Evolutionary conservation across 2,888 invertebrate species (phyloP).

Genomic region (Drosophila sordidapex): DNA sequence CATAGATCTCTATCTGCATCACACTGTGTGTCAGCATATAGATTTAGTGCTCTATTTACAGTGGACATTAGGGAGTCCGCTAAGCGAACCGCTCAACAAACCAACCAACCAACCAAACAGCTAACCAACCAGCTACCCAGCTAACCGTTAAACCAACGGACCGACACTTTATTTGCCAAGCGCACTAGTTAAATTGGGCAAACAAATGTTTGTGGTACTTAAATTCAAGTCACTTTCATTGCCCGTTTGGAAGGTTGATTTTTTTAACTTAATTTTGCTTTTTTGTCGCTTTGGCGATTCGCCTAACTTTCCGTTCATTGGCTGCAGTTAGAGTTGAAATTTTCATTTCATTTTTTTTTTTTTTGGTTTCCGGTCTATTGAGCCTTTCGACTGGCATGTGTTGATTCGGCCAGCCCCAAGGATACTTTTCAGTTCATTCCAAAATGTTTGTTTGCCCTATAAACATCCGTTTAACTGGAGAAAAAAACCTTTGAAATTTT

Average conservation of each 20-base stretch:
- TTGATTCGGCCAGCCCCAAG: constrained; percentile 38
- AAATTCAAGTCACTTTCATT: background rate
- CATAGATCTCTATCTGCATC: constrained; percentile 52
- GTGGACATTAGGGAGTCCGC: constrained; percentile 48
- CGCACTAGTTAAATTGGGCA: constrained; percentile 67
- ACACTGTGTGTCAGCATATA: constrained; percentile 53
- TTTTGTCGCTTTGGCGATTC: constrained; percentile 25
- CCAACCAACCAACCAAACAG: background rate
- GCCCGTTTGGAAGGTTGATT: constrained; percentile 5
- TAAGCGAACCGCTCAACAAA: constrained; percentile 14
- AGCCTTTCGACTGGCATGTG: constrained; percentile 32
- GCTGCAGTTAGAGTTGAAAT: constrained; percentile 53
- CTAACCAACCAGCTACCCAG: background rate
- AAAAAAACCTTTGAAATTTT: background rate
- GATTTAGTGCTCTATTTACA: constrained; percentile 70
- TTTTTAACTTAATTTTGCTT: constrained; percentile 3
- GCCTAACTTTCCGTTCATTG: constrained; percentile 49
- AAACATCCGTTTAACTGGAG: constrained; percentile 31
- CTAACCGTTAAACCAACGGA: constrained; percentile 26
- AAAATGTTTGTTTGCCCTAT: constrained; percentile 40
- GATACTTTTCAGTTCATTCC: constrained; percentile 22
- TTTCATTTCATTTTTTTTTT: constrained; percentile 7
- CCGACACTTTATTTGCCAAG: constrained; percentile 54
- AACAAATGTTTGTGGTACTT: constrained; percentile 65
- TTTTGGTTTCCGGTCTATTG: constrained; percentile 32